These are phyloP conservation scores for Tympanoctomys barrerae DNA, from an alignment of 2,797 vertebrate species.

Conservation along the genomic window DNA sequence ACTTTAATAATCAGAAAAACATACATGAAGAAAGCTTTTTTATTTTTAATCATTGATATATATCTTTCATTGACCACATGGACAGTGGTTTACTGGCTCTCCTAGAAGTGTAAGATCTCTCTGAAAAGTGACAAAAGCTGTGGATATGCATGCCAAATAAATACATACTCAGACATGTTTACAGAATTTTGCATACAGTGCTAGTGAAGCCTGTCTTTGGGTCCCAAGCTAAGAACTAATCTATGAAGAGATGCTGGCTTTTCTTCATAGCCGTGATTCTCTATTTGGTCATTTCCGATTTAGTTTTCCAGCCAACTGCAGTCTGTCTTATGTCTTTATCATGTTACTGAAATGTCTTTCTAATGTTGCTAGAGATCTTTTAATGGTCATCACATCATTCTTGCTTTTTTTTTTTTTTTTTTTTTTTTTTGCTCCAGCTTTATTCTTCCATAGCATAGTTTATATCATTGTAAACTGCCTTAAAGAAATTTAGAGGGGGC, in stretches of 20 bases:
- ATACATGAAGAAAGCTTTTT: not conserved
- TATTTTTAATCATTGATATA: not conserved
- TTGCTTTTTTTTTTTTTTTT: not conserved
- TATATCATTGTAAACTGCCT: not conserved
- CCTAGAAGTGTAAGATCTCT: not conserved
- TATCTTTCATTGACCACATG: not conserved
- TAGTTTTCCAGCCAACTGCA: not conserved
- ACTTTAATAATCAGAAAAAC: not conserved
- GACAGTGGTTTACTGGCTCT: not conserved
- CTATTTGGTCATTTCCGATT: not conserved
- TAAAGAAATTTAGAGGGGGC: too few relatives aligned
- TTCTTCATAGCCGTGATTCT: not conserved
- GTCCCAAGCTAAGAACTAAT: not conserved
- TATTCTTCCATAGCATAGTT: not conserved
- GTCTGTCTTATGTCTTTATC: not conserved
- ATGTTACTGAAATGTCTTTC: not conserved
- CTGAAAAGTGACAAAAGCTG: not conserved
- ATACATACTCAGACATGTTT: not conserved
- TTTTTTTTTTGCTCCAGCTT: not conserved
- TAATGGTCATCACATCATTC: not conserved
- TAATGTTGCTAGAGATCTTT: not conserved
- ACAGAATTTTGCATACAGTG: not conserved
- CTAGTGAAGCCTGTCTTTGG: not conserved
- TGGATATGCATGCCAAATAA: not conserved
- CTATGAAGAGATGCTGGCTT: not conserved